Evolutionary conservation across 1,140 invertebrate species (phyloP), one percentile per base, ranked within the genome.

Genomic region (Periplaneta americana): DNA sequence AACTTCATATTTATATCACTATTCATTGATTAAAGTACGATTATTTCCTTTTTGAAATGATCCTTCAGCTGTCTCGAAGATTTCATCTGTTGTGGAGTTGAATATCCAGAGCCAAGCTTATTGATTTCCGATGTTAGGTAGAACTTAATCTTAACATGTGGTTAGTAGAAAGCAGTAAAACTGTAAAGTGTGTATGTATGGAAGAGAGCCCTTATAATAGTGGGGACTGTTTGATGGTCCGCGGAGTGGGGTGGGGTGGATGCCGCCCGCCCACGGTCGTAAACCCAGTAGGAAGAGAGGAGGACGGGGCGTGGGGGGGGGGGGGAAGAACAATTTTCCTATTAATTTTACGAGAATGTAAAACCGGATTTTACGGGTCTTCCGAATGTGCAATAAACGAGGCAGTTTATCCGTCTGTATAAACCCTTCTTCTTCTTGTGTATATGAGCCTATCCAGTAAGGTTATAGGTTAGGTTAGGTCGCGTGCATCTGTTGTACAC

Each of bases 281-380:
- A 76, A 33, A 76, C 34, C 31, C 31, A 76, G 36, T 18, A 31
- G 34, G 34, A 37, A 37, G 17, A 78, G 77, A 28, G 35, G 15
- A 3, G 74, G 48, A 57, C n/a, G n/a, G n/a, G 13, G 11, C 32
- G 8, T 6, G 79, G 15, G 3, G 34, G 57, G 37, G 80, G 66
- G 80, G n/a, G 36, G 34, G 74, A 36, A 28, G 75, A 31, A 82
- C 81, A 83, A 83, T 83, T 83, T 82, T 83, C 82, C 82, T 83
- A 83, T 83, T 83, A 83, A 83, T 83, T 83, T 83, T 83, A 83
- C 81, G 82, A 83, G 82, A 83, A 83, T 83, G 80, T 82, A 82
- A 83, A 83, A 82, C 37, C 39, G 81, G 74, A 36, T 75, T 82
- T 82, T 82, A 82, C 82, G 79, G 75, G 10, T 80, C 32, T 80